phyloP scores from a whole-genome alignment of 2,888 invertebrate species.

The Heliconius charithonia region DNA sequence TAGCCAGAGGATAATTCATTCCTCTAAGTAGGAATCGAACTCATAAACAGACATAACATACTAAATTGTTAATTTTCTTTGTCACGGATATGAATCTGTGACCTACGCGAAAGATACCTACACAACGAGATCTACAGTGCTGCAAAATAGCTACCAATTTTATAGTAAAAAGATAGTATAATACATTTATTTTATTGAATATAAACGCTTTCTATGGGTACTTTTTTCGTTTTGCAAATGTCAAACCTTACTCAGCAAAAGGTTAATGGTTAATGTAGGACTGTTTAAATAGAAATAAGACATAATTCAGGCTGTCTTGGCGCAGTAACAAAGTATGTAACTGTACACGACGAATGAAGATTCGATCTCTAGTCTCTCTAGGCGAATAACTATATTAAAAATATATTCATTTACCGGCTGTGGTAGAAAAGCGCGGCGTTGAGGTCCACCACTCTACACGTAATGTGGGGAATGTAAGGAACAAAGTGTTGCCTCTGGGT shows the following conservation, averaged over 20 bases:
- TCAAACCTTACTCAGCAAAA: constrained; percentile 16
- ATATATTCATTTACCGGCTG: background rate
- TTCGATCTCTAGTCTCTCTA: too few species aligned
- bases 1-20: too few species aligned
- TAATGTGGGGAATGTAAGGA: too few species aligned
- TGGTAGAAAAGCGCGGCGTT: background rate
- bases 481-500: too few species aligned
- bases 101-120: too few species aligned
- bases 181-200: constrained; percentile 1
- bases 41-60: too few species aligned
- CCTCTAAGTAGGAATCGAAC: too few species aligned
- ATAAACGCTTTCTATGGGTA: background rate
- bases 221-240: constrained; percentile 9
- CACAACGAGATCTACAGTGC: background rate
- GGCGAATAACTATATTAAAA: too few species aligned
- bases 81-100: too few species aligned
- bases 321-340: background rate
- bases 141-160: too few species aligned
- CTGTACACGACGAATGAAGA: background rate
- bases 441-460: background rate
- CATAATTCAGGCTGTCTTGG: background rate
- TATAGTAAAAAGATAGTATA: too few species aligned
- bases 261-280: background rate
- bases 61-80: too few species aligned
- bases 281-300: constrained; percentile 20